Evolutionary conservation across 2,888 invertebrate species (phyloP).

Genomic region (Scelioninae gen. 1): DNA sequence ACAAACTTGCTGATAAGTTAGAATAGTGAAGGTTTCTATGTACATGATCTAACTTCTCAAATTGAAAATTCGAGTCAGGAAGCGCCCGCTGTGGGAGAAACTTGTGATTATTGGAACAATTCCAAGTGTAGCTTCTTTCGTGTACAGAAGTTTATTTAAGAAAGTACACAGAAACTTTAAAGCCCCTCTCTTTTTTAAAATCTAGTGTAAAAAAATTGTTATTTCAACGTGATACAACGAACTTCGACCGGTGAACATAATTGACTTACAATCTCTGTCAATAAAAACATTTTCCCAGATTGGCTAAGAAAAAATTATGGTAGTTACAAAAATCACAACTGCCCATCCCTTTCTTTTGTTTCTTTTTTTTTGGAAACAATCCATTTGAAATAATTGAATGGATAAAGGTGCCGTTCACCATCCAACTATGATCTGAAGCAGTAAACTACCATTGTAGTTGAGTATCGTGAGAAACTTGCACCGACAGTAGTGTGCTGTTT

Average conservation of each 20-base stretch:
- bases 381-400: too few relatives aligned
- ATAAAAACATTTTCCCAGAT: conserved; percentile 6
- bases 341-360: too few relatives aligned
- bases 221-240: conserved; percentile 50
- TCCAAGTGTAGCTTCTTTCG: conserved; percentile 67
- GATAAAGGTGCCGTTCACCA: too few relatives aligned
- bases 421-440: too few relatives aligned
- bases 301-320: too few relatives aligned
- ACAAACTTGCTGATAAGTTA: conserved; percentile 63
- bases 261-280: conserved; percentile 43
- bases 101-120: conserved; percentile 71
- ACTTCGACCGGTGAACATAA: conserved; percentile 37
- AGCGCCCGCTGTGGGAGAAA: conserved; percentile 62
- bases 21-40: conserved; percentile 53
- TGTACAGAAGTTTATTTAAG: conserved; percentile 66
- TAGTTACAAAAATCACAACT: too few relatives aligned
- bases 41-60: conserved; percentile 68
- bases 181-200: conserved; percentile 2
- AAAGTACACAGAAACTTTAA: conserved; percentile 56
- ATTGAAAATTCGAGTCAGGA: conserved; percentile 70
- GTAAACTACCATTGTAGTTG: too few relatives aligned
- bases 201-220: conserved; percentile 54
- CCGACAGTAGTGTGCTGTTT: too few relatives aligned
- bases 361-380: too few relatives aligned
- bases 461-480: too few relatives aligned